phyloP scores from a whole-genome alignment of 2,888 invertebrate species.

The Dicyrtomina minuta region DNA sequence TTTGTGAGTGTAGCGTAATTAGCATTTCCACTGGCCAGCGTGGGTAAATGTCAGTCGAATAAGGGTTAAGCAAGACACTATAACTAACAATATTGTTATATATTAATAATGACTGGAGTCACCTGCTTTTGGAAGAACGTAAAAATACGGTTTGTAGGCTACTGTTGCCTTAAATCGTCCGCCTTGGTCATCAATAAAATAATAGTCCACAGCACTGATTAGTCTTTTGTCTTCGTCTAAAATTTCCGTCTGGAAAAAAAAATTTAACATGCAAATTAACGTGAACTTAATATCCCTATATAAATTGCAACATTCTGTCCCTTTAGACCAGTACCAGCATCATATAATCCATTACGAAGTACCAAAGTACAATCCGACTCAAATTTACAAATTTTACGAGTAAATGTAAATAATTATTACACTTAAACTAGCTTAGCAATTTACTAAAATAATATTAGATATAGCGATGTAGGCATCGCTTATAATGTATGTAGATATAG shows the following conservation, averaged over 20 bases:
- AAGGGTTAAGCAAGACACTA: conserved; percentile 74
- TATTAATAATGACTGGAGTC: not conserved
- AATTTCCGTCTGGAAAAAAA: conserved; percentile 77
- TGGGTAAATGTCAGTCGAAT: no score
- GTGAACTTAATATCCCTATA: not conserved
- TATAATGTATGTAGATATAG: no score
- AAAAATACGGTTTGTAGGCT: conserved; percentile 90
- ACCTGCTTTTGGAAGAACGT: conserved; percentile 67
- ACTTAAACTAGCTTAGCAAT: no score
- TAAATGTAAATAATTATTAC: not conserved
- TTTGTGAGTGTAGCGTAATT: no score
- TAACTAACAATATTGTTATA: conserved; percentile 66
- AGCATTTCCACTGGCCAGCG: no score
- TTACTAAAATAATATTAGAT: no score
- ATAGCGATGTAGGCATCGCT: no score
- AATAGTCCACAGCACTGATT: conserved; percentile 90
- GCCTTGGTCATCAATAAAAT: conserved; percentile 96
- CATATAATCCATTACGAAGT: no score
- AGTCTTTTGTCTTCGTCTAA: conserved; percentile 90
- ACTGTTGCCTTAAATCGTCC: conserved; percentile 88
- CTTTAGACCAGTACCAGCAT: no score
- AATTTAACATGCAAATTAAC: not conserved
- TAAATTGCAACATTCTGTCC: no score
- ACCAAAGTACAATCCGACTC: no score
- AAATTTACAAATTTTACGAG: no score